Conservation (phyloP, 2,888 invertebrate species). For the Synanthedon vespiformis region DNA sequence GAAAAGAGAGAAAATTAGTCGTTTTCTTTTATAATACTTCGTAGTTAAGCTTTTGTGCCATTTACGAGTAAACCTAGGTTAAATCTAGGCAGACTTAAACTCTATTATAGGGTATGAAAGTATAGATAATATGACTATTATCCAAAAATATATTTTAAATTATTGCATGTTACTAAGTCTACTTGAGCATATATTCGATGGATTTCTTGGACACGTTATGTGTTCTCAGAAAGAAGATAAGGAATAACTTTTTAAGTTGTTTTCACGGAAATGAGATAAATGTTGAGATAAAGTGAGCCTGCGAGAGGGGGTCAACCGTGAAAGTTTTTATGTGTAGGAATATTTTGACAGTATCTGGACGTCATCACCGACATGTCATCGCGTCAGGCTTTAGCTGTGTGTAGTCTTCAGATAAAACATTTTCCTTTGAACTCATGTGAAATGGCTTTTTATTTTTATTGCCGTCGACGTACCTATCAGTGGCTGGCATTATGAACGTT, state of each 20-base stretch:
- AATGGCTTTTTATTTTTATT: slow-evolving; percentile 32
- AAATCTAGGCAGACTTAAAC: background rate
- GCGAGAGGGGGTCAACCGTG: slow-evolving; percentile 28
- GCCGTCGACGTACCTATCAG: slow-evolving; percentile 31
- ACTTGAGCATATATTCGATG: background rate
- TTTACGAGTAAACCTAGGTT: background rate
- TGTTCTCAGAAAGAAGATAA: slow-evolving; percentile 49
- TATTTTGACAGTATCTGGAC: slow-evolving; percentile 2
- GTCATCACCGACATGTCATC: background rate
- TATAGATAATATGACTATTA: too few species aligned
- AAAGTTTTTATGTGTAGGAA: slow-evolving; percentile 27
- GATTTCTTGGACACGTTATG: slow-evolving; percentile 5
- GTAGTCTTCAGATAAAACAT: too few species aligned
- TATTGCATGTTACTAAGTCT: background rate
- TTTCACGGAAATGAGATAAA: slow-evolving; percentile 60
- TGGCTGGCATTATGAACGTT: slow-evolving; percentile 40
- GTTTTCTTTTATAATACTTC: slow-evolving; percentile 5
- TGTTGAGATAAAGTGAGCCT: slow-evolving; percentile 40
- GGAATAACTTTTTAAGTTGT: slow-evolving; percentile 33
- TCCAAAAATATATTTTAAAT: background rate
- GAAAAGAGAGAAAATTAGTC: slow-evolving; percentile 2
- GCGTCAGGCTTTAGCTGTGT: background rate
- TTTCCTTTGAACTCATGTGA: slow-evolving; percentile 17
- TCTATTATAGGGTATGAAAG: too few species aligned
- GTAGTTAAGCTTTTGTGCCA: slow-evolving; percentile 1